Base-by-base conservation (phyloP, 2,797 vertebrate species). In the Agapornis canus region DNA sequence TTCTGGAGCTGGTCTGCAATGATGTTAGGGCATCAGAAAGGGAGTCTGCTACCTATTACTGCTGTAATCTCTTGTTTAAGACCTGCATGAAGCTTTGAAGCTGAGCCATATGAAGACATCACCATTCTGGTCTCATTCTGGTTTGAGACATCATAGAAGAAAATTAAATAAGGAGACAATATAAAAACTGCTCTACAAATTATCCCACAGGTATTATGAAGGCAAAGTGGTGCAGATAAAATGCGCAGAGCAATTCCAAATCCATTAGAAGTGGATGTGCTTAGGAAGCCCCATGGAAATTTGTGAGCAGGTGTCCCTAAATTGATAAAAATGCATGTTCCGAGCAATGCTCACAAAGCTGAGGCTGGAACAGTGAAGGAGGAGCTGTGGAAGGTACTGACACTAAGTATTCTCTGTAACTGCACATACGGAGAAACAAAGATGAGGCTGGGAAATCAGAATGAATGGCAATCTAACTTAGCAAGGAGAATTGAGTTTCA, bases 121-220 rank as follows among this genome's bases (percentile, higher is more conserved):
- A 64, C 52, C 47, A 70, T 94, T 94, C 86, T 82, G 49, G 39
- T 83, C 90, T 90, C 77, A 47, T 92, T 80, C 54, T 70, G 27
- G 11, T 79, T 89, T 82, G 60, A 93, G 45, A 52, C 40, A 68
- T 45, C 60, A 73, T 3, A 5, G 82, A 64, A 81, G 75, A 91
- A 92, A 94, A 96, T 89, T 89, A 78, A 94, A 82, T 95, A 71
- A 84, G 29, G 56, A 57, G 52, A 39, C 87, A 86, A 93, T 66
- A 59, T 63, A 63, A 89, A 64, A 93, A 59, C 59, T 45, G 31
- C 32, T 92, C 76, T 82, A 60, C 60, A 82, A 82, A 80, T 87
- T 60, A 92, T 64, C 48, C 64, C 39, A 40, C 25, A 59, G 57
- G 48, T 68, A 83, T 81, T 86, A 66, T 32, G 71, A 81, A 80